These are phyloP conservation scores for Cebidichthys violaceus DNA, from an alignment of 2,113 vertebrate genomes.

Conservation along the genomic window DNA sequence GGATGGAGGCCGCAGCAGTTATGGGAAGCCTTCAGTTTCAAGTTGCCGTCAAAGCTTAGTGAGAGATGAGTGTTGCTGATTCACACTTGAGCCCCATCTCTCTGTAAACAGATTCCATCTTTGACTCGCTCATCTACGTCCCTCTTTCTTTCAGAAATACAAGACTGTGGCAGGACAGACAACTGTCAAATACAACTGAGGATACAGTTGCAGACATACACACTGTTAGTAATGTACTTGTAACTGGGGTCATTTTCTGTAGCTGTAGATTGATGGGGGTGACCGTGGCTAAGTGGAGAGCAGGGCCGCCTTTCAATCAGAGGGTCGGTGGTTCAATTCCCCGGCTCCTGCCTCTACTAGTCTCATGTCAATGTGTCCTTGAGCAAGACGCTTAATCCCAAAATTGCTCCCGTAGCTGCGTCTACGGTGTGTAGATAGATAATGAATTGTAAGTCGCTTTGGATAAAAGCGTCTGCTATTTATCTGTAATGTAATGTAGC, in stretches of 20 bases:
- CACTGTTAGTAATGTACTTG: background rate
- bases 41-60: slow-evolving; percentile 58
- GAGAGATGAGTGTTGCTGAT: slow-evolving; percentile 62
- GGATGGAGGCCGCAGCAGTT: slow-evolving; percentile 60
- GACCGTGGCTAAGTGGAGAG: too few species aligned
- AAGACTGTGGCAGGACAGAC: slow-evolving; percentile 16
- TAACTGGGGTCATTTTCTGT: background rate
- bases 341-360: too few species aligned
- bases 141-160: slow-evolving; percentile 20
- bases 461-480: too few species aligned
- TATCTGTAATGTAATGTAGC: too few species aligned
- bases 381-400: too few species aligned
- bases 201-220: slow-evolving; percentile 8
- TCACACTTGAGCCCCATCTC: slow-evolving; percentile 61
- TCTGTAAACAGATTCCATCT: slow-evolving; percentile 61
- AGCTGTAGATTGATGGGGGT: too few species aligned
- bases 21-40: slow-evolving; percentile 60
- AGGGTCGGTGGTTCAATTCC: too few species aligned
- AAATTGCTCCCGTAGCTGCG: too few species aligned
- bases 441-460: too few species aligned
- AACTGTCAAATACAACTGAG: slow-evolving; percentile 28
- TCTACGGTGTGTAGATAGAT: too few species aligned
- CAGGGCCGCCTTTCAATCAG: too few species aligned
- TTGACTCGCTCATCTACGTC: slow-evolving; percentile 13
- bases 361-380: too few species aligned